A percentile compares a stretch with the other conserved stretches of the same genome.
Evolutionary conservation across 2,888 invertebrate genomes (phyloP).

Genomic region (Bombylius discolor): DNA sequence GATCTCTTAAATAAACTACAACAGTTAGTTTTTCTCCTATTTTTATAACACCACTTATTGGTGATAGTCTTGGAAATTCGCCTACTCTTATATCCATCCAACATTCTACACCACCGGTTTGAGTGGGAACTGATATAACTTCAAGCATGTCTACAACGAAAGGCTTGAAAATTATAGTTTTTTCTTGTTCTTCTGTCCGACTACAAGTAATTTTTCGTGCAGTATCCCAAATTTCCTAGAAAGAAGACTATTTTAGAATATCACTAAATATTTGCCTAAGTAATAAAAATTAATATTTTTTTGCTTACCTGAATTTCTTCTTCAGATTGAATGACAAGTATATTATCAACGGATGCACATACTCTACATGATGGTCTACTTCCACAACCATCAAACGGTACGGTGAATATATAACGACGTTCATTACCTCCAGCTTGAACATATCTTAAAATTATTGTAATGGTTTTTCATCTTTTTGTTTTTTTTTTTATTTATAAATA

Average conservation of each 20-base stretch:
- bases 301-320: constrained; percentile 43
- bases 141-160: constrained; percentile 59
- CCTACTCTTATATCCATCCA: constrained; percentile 68
- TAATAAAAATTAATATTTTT: neutral
- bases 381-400: constrained; percentile 53
- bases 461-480: too few relatives aligned
- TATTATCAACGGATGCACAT: constrained; percentile 50
- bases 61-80: constrained; percentile 52
- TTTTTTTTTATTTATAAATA: neutral
- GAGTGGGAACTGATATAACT: constrained; percentile 51
- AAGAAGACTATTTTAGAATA: neutral
- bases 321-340: constrained; percentile 54
- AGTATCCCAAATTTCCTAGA: constrained; percentile 46
- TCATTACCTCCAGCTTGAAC: constrained; percentile 46
- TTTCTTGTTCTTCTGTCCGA: constrained; percentile 30
- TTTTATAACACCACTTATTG: constrained; percentile 48
- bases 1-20: constrained; percentile 54
- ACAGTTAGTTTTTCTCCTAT: constrained; percentile 59
- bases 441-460: constrained; percentile 37
- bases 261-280: neutral
- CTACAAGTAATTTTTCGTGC: constrained; percentile 47
- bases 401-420: constrained; percentile 45
- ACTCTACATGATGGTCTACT: constrained; percentile 47
- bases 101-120: constrained; percentile 52
- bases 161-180: constrained; percentile 37